phyloP scores from a whole-genome alignment of 1,140 invertebrate genomes.

The Caenorhabditis elegans region DNA sequence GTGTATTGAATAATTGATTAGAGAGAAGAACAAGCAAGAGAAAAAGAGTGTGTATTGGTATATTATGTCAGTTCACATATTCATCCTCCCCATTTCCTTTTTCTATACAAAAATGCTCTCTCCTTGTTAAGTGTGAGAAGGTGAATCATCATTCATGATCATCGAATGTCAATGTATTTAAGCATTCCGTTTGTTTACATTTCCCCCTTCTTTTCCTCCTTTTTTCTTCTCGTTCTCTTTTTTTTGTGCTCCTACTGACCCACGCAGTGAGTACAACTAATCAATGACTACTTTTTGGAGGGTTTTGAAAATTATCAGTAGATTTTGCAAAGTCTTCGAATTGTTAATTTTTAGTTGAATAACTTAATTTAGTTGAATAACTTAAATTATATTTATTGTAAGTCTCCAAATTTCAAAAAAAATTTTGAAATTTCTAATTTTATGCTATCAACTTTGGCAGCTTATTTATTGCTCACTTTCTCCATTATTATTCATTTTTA shows the following conservation, averaged over 20 bases:
- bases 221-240: neutral
- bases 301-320: no score
- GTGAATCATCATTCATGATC: constrained; percentile 22
- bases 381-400: neutral
- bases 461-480: no score
- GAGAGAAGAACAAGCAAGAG: neutral
- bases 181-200: constrained; percentile 25
- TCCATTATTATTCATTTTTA: no score
- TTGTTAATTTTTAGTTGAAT: no score
- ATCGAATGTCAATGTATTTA: constrained; percentile 27
- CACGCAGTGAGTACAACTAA: constrained; percentile 2
- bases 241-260: neutral
- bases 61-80: no score
- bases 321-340: no score
- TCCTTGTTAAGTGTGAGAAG: constrained; percentile 16
- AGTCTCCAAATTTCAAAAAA: neutral
- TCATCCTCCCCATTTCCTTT: no score
- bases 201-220: neutral
- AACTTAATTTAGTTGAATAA: no score
- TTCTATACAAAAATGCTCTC: neutral
- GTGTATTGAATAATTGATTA: neutral
- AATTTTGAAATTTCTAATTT: neutral
- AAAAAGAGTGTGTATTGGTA: no score
- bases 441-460: no score
- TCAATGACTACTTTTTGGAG: no score